Evolutionary conservation across 2,113 vertebrate species (phyloP).

Genomic region (Narcine bancroftii): DNA sequence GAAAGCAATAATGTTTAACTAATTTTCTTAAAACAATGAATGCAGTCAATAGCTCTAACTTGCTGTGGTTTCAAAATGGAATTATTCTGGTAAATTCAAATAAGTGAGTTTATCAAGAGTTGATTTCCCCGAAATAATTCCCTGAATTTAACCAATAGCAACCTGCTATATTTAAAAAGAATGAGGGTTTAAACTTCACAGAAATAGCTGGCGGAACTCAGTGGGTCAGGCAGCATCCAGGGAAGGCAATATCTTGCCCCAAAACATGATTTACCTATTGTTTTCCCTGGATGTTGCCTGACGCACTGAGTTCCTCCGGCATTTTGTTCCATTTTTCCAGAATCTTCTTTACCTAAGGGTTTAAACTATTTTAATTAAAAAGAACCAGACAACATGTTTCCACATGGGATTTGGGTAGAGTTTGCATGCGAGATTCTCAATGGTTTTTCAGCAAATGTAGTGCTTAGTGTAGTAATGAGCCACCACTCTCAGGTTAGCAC

Average conservation of each 20-base stretch:
- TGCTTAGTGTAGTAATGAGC: background rate
- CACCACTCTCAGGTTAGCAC: too few relatives aligned
- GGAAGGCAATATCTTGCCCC: too few relatives aligned
- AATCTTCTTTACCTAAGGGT: too few relatives aligned
- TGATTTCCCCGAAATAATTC: background rate
- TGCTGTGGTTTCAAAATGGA: background rate
- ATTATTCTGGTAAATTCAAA: background rate
- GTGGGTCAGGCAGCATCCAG: too few relatives aligned
- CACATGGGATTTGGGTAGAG: background rate
- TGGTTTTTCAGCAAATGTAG: background rate
- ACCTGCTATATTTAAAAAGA: background rate
- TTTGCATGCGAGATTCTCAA: background rate
- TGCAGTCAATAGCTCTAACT: background rate
- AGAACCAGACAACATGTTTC: background rate
- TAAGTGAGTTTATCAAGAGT: background rate
- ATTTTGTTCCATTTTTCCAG: too few relatives aligned
- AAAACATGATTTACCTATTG: too few relatives aligned
- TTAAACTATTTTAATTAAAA: background rate
- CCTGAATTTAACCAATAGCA: background rate
- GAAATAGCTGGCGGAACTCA: too few relatives aligned
- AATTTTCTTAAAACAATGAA: background rate
- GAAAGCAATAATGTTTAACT: background rate
- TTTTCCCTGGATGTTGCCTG: too few relatives aligned
- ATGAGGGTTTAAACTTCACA: background rate
- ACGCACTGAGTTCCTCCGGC: too few relatives aligned